phyloP scores from a whole-genome alignment of 2,113 vertebrate species.

The Dermatemys mawii region DNA sequence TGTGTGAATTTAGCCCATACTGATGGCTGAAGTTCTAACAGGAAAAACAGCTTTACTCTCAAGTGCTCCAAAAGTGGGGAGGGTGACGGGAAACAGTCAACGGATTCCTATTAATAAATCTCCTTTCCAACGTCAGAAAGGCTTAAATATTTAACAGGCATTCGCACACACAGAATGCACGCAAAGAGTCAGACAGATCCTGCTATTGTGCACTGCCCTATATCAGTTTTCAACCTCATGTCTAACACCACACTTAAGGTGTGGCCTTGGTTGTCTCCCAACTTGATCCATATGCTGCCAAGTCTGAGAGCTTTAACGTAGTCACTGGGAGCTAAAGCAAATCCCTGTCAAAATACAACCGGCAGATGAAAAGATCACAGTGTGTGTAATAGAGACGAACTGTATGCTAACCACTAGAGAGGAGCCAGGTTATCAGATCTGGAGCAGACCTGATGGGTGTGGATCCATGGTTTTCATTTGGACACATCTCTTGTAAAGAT shows the following conservation, averaged over 20 bases:
- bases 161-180: slow-evolving; percentile 44
- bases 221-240: neutral
- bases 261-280: slow-evolving; percentile 15
- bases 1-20: neutral
- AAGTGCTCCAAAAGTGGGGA: slow-evolving; percentile 40
- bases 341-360: slow-evolving; percentile 19
- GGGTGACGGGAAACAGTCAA: slow-evolving; percentile 16
- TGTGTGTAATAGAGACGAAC: neutral
- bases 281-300: slow-evolving; percentile 31
- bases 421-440: neutral
- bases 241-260: slow-evolving; percentile 26
- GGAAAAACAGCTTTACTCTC: slow-evolving; percentile 54
- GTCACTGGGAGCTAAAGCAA: slow-evolving; percentile 21
- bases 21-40: neutral
- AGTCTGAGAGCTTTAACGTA: slow-evolving; percentile 31
- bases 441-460: neutral
- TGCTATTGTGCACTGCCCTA: slow-evolving; percentile 43
- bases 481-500: neutral
- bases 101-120: slow-evolving; percentile 48
- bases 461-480: neutral
- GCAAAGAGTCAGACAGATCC: slow-evolving; percentile 54
- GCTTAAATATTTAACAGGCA: slow-evolving; percentile 32
- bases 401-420: too few relatives aligned
- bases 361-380: slow-evolving; percentile 3
- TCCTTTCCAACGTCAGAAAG: slow-evolving; percentile 55